Evolutionary conservation across 2,888 invertebrate genomes (phyloP).

Genomic region (Heliconius cydno): DNA sequence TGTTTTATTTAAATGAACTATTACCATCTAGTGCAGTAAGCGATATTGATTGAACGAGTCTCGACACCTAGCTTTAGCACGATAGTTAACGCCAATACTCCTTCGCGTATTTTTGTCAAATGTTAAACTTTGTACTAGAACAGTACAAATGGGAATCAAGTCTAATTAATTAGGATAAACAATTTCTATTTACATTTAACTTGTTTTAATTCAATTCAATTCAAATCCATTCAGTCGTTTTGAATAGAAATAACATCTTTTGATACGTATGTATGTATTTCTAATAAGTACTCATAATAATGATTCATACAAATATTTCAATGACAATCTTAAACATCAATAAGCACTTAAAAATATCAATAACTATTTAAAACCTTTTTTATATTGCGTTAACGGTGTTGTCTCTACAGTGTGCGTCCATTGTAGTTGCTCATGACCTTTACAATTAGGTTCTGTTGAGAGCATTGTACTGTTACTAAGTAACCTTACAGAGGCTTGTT

Average conservation of each 20-base stretch:
- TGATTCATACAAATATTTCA: not conserved
- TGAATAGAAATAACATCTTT: too few relatives aligned
- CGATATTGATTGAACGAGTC: not conserved
- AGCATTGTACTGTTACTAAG: conserved; percentile 42
- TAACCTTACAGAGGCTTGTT: conserved; percentile 35
- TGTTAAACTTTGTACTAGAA: not conserved
- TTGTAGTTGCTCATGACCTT: conserved; percentile 60
- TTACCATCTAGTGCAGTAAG: not conserved
- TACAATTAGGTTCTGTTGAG: conserved; percentile 48
- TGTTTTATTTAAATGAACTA: not conserved
- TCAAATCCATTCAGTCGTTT: too few relatives aligned
- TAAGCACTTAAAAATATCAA: not conserved
- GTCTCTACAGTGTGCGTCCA: conserved; percentile 35
- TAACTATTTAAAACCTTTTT: conserved; percentile 17
- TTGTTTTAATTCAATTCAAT: too few relatives aligned
- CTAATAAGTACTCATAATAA: too few relatives aligned
- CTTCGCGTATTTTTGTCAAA: not conserved
- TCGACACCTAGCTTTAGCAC: not conserved
- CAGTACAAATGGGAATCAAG: not conserved
- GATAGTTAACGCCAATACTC: not conserved
- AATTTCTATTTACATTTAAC: too few relatives aligned
- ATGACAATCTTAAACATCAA: not conserved
- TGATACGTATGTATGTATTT: not conserved
- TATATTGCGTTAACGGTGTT: conserved; percentile 36
- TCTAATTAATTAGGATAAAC: not conserved